Conservation (phyloP, 2,113 vertebrate species). For the Gymnobelideus leadbeateri region DNA sequence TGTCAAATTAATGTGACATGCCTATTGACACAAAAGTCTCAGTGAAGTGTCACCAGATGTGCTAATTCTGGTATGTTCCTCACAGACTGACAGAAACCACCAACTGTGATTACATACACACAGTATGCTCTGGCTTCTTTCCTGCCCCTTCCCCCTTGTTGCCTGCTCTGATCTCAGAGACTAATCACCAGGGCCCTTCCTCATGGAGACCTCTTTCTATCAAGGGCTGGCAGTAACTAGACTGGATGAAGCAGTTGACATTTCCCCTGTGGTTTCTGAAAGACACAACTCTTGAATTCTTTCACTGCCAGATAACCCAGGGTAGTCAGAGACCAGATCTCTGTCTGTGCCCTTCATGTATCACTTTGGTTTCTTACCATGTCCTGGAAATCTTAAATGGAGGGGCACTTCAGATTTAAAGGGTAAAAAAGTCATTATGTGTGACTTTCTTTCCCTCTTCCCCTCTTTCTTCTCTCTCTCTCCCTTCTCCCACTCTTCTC, state of each 20-base stretch:
- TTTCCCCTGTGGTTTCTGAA: not conserved
- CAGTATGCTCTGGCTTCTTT: not conserved
- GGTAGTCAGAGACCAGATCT: not conserved
- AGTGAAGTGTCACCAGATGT: not conserved
- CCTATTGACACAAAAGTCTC: not conserved
- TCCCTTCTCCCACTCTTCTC: not conserved
- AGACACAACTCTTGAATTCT: not conserved
- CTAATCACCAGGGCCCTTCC: not conserved
- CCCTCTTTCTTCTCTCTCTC: not conserved
- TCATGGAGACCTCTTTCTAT: not conserved
- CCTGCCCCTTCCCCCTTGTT: not conserved
- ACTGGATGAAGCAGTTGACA: not conserved
- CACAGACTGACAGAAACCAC: conserved; percentile 32
- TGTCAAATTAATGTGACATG: not conserved
- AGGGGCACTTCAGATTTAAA: not conserved
- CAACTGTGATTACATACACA: not conserved
- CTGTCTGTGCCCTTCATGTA: not conserved
- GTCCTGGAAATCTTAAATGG: not conserved
- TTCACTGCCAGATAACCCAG: conserved; percentile 7
- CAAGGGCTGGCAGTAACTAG: not conserved
- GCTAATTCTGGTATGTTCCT: not conserved
- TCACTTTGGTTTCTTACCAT: not conserved
- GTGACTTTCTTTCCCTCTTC: not conserved
- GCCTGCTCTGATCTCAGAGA: not conserved
- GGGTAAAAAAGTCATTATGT: not conserved